Conservation (phyloP, 2,797 vertebrate genomes). For the Danio jaintianensis region DNA sequence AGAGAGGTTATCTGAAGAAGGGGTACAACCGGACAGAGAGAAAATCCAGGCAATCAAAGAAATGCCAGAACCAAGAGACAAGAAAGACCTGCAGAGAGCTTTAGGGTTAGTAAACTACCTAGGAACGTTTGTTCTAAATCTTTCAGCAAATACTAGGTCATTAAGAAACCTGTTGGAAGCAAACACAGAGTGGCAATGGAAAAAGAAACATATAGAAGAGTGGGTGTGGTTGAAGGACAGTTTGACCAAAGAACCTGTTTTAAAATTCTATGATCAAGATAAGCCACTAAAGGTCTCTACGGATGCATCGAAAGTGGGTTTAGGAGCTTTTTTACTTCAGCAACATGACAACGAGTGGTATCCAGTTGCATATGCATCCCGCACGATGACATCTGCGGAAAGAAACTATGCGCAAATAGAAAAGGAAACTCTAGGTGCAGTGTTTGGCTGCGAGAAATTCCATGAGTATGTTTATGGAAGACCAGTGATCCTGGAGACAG, state of each 20-base stretch:
- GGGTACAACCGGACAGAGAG: conserved; percentile 5
- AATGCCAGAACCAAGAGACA: background rate
- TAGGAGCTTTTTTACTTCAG: conserved; percentile 27
- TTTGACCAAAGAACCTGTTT: conserved; percentile 8
- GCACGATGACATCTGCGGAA: conserved; percentile 1
- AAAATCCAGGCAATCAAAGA: background rate
- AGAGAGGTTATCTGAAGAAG: background rate
- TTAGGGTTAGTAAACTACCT: conserved; percentile 39
- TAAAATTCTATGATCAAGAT: conserved; percentile 17
- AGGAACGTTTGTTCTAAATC: conserved; percentile 39
- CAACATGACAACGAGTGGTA: background rate
- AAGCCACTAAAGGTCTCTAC: conserved; percentile 15
- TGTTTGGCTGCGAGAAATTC: conserved; percentile 9
- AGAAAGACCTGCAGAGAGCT: conserved; percentile 11
- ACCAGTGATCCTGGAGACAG: too few species aligned
- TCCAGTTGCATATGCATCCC: conserved; percentile 5
- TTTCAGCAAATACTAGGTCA: conserved; percentile 13
- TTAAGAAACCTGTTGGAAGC: conserved; percentile 28
- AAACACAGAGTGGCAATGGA: conserved; percentile 11
- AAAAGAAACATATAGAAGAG: background rate
- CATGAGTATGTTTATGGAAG: too few species aligned
- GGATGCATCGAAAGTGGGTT: conserved; percentile 36
- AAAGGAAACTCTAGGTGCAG: conserved; percentile 1
- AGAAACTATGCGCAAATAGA: conserved; percentile 10
- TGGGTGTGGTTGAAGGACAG: conserved; percentile 5